Evolutionary conservation across 2,113 vertebrate species (phyloP), one percentile per base, ranked within the genome.

Genomic region (Speoplatyrhinus poulsoni): DNA sequence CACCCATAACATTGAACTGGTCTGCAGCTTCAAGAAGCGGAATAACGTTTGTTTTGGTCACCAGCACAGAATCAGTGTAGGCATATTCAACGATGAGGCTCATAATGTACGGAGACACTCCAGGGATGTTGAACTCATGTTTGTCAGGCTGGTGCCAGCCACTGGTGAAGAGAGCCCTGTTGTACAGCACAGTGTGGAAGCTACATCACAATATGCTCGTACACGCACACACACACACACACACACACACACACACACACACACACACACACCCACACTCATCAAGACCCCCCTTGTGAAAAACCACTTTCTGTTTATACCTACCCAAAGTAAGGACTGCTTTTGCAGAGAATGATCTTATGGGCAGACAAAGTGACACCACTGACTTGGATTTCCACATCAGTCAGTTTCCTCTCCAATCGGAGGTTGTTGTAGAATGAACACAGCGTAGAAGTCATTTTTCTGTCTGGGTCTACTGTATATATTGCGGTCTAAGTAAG

Each of bases 321-420:
- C 36, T 41, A 41, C 36, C 36, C 36, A 41, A 41, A 41, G 36
- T 41, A 41, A 41, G 36, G 79, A 57, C 94, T 95, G 82, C 94
- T 94, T 81, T 90, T 91, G 68, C 93, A 95, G 17, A 95, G 90
- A 81, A 95, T 92, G 88, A 91, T 92, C 89, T 94, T 95, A 80
- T 95, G 94, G 63, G 89, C 94, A 3, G 85, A 91, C 80, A 94
- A 94, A 70, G 93, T 87, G 1, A 86, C 77, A 4, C 88, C 92
- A 0, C 92, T 87, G 69, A 91, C 93, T 7, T 89, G 90, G 85
- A 95, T 89, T 73, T 91, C 79, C 72, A 90, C 93, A 3, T 95
- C 94, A 6, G 93, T 94, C 70, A 94, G 91, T 61, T 93, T 90
- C 50, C 92, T 91, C 83, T 94, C 92, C n/a, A 94, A 88, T 10